Percentiles rank a stretch among this genome's conserved stretches.
phyloP scores from a whole-genome alignment of 2,113 vertebrate species.

The Rhagologus leucostigma region DNA sequence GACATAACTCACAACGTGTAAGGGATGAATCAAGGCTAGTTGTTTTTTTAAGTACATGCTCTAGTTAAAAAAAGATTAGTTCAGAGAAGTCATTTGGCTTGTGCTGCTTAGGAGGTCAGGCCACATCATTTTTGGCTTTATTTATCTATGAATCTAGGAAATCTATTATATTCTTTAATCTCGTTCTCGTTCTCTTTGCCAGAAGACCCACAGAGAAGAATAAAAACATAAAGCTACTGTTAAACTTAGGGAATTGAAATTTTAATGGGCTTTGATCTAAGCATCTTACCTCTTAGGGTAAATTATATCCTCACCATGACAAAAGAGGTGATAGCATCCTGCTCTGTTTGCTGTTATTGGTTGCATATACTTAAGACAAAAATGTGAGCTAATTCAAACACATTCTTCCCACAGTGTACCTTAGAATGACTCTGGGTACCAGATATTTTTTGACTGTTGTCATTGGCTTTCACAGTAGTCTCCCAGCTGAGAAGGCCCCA shows the following conservation, averaged over 20 bases:
- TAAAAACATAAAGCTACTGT: not conserved
- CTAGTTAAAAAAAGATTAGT: not conserved
- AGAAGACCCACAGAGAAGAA: not conserved
- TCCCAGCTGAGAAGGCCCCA: not conserved
- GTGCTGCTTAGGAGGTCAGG: not conserved
- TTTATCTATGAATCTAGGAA: not conserved
- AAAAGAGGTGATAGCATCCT: not conserved
- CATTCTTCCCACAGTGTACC: not conserved
- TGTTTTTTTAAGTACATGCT: not conserved
- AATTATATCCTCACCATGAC: not conserved
- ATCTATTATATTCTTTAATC: not conserved
- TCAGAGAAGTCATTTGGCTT: not conserved
- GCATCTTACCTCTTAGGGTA: not conserved
- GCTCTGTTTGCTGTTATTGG: not conserved
- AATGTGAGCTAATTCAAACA: not conserved
- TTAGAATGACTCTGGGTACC: not conserved
- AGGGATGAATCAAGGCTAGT: not conserved
- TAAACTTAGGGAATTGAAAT: not conserved
- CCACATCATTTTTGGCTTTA: not conserved
- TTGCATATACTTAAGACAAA: not conserved
- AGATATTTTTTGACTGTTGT: not conserved
- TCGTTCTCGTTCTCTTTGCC: not conserved
- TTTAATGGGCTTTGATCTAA: not conserved
- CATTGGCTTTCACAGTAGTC: not conserved
- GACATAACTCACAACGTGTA: not conserved